Conservation (phyloP, 2,888 invertebrate genomes). For the Himalopsyche tibetana region DNA sequence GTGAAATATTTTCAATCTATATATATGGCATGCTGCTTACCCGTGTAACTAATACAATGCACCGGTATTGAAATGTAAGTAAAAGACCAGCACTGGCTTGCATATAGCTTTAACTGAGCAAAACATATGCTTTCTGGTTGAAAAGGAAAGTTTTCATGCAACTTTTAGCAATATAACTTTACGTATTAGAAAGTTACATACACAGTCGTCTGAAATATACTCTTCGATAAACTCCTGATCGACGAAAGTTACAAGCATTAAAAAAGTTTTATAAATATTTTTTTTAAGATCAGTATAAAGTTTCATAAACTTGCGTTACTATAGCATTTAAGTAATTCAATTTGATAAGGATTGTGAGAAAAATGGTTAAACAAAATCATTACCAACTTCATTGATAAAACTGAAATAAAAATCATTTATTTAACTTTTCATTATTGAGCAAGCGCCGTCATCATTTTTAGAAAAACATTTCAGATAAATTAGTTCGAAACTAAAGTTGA, state of each 20-base stretch:
- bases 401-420: too few species aligned
- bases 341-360: background rate
- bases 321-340: background rate
- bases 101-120: background rate
- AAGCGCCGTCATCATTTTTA: too few species aligned
- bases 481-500: too few species aligned
- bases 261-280: background rate
- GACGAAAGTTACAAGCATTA: background rate
- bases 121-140: constrained; percentile 22
- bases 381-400: too few species aligned
- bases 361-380: background rate
- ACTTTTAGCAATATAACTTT: constrained; percentile 50
- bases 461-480: too few species aligned
- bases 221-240: background rate
- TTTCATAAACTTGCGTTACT: background rate
- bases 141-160: constrained; percentile 46
- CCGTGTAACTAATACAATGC: too few species aligned
- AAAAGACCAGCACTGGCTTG: too few species aligned
- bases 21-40: too few species aligned
- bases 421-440: too few species aligned
- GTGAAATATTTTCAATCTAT: too few species aligned
- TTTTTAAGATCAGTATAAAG: background rate
- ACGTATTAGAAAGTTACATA: constrained; percentile 33
- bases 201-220: constrained; percentile 1
- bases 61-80: too few species aligned